A percentile compares a stretch with the other conserved stretches of the same genome.
Conservation (phyloP, 2,113 vertebrate species). For the Dromiciops gliroides region DNA sequence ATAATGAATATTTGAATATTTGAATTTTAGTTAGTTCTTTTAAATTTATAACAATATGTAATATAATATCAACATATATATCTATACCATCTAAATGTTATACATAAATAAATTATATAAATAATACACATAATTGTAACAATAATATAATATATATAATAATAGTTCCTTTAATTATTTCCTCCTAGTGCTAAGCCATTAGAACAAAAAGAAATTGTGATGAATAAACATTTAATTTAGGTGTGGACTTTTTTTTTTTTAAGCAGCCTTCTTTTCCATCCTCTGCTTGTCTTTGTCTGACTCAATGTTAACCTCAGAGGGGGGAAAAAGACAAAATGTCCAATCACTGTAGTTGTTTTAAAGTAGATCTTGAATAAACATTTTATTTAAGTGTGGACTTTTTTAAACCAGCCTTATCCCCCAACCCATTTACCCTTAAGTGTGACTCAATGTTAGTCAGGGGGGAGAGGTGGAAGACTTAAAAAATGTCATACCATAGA, state of each 20-base stretch:
- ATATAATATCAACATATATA: too few relatives aligned
- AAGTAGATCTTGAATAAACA: conserved; percentile 43
- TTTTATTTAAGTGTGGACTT: not conserved
- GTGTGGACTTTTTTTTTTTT: too few relatives aligned
- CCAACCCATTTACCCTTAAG: not conserved
- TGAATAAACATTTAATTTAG: not conserved
- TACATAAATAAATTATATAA: too few relatives aligned
- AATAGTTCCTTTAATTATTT: conserved; percentile 5
- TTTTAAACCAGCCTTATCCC: not conserved
- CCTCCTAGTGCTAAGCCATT: not conserved
- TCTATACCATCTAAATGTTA: too few relatives aligned
- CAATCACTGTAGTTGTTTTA: conserved; percentile 47
- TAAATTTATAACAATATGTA: too few relatives aligned
- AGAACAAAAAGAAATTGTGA: conserved; percentile 41
- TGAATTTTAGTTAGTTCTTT: conserved; percentile 22
- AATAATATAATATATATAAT: too few relatives aligned
- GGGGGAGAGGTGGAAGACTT: not conserved
- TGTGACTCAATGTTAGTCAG: not conserved
- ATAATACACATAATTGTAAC: too few relatives aligned
- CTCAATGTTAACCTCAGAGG: too few relatives aligned
- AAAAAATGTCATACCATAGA: not conserved
- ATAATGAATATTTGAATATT: conserved; percentile 9
- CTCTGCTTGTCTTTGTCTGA: too few relatives aligned
- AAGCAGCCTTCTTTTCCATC: too few relatives aligned
- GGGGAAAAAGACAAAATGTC: too few relatives aligned